Base-by-base conservation (phyloP, 64 coral and sea anemone genomes). In the Pocillopora verrucosa region DNA sequence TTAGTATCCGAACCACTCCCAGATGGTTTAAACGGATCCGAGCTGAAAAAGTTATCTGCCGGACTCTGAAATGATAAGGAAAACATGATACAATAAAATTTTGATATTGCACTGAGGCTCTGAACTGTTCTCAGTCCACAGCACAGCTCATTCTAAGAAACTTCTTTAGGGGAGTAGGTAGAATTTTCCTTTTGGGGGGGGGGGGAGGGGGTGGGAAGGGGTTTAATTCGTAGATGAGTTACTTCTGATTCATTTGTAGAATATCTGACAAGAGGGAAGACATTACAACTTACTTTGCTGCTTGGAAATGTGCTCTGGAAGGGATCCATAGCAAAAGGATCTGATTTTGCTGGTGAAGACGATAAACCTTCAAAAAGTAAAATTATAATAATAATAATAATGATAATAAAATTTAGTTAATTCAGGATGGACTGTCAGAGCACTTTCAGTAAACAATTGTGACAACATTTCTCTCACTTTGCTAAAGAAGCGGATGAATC, bases 11-110 rank as follows among this genome's bases (percentile, higher is more conserved):
- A 93, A 68, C 70, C 80, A 22, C 80, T 87, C 19, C 78, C 86
- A 65, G 94, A 93, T 34, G 95, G 83, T 75, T 97, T 97, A 76
- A 97, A 97, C 13, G 95, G 95, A 86, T 97, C 95, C 37, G 95
- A 97, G 65, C 81, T 84, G 82, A 97, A 97, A 38, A 97, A 93
- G 63, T 88, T 97, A 75, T 97, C 95, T 58, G 72, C 72, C 7
- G 94, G 61, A 84, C 57, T 93, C 91, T 91, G 77, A 41, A 77
- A 70, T 16, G 65, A 69, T 59, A 73, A 36, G 56, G 78, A 56
- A 77, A 51, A n/a, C 12, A 59, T 36, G 7, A 19, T 9, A 26
- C 30, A 72, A 51, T 7, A 51, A 51, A 51, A 51, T 51, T 51
- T 51, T 51, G 41, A 4, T 51, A 51, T 51, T 51, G 1, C 3